Evolutionary conservation across 2,797 vertebrate species (phyloP), one percentile per base, ranked within the genome.

Genomic region (Acanthurus lineatus): DNA sequence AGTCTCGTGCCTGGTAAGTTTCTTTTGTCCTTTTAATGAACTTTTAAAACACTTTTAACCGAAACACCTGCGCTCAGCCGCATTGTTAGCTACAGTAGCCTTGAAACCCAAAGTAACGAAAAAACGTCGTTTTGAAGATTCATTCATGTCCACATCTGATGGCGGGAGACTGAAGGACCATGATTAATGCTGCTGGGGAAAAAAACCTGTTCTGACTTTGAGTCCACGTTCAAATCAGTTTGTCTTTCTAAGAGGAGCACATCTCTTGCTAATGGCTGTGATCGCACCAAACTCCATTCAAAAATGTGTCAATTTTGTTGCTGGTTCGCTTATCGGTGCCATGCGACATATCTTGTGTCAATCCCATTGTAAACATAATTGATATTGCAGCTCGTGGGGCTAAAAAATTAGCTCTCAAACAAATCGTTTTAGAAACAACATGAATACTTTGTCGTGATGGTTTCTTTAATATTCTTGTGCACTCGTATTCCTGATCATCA

Each of bases 1-100:
- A 77, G 66, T 17, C 12, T 6, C 14, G 4, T 25, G 42, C 19
- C 70, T 49, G 75, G 91, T 89, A 47, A 91, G 89, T 88, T 82
- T 84, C 38, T 0, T 52, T 10, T 25, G 0, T 45, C 5, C 3
- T 32, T 40, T 19, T 0, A 1, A 9, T 17, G 10, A 0, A 3
- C 4, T 12, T 17, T 22, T 0, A 2, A 14, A 0, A 6, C 2
- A 1, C 48, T 70, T 72, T 28, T 0, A 0, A 1, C 0, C 5
- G 1, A 8, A n/a, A 4, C 2, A 1, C 3, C 2, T 0, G 1
- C 7, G 49, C 0, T 12, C 8, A 1, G 0, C 4, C 14, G 22
- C 11, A 0, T 2, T 1, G 14, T 35, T 0, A 10, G 1, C 0
- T 1, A 0, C 1, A 1, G 0, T 1, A 5, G 7, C 9, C 0